Evolutionary conservation across 2,797 vertebrate genomes (phyloP), one percentile per base, ranked within the genome.

Genomic region (Geotrypetes seraphini): DNA sequence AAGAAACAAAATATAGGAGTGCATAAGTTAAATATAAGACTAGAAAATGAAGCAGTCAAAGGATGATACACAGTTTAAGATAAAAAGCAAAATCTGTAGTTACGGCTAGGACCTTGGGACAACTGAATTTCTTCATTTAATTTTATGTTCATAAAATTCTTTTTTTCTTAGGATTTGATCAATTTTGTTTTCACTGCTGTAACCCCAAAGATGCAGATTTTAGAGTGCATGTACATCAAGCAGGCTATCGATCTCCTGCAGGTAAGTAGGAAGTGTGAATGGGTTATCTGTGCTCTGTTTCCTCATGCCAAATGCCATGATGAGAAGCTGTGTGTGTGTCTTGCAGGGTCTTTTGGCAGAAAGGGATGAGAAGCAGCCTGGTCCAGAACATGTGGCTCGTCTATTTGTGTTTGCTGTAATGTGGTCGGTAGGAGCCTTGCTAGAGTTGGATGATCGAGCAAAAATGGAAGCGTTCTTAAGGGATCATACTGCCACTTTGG

Each of bases 171-270:
- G 87, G 85, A 86, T 45, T 22, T 87, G 53, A 45, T 90, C 42
- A 76, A 84, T 65, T 89, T 90, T 59, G 65, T 88, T 36, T 81
- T 42, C 51, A 87, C 85, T 14, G 55, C 79, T 3, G 69, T 86
- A 53, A 69, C 63, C 40, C 81, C 87, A 16, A 89, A 89, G 75
- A 91, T 90, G 82, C 59, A 60, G 2, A 53, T 88, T 43, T 62
- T 91, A 62, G 88, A 91, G 56, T 88, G 85, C 19, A 85, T 86
- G 81, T 89, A 88, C 75, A 85, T 91, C 73, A 80, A 66, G 46
- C 88, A 91, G 75, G 84, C 85, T 3, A 84, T 81, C 19, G 79
- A 87, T 67, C 73, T 90, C 34, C 68, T 90, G 46, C 77, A 89
- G 82, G 86, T 89, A 69, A 42, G 34, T 49, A 16, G 2, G 12